A percentile compares a stretch with the other conserved stretches of the same genome.
Evolutionary conservation across 2,888 invertebrate species (phyloP).

Genomic region (Thymelicus acteon): DNA sequence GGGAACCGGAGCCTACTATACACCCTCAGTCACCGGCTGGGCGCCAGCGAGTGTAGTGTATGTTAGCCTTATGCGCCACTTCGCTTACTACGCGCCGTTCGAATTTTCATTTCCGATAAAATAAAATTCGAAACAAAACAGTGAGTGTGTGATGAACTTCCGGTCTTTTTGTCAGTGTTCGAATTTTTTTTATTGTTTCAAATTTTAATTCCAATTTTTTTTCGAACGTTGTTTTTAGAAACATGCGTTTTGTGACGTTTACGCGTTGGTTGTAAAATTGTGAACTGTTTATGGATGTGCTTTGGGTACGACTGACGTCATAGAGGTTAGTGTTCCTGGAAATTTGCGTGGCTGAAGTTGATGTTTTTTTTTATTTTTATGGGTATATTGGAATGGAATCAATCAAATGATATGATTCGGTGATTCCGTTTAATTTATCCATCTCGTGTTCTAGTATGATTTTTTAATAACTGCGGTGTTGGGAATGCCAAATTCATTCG

Average conservation of each 20-base stretch:
- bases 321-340: constrained; percentile 36
- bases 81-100: constrained; percentile 51
- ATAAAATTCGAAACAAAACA: constrained; percentile 31
- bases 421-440: constrained; percentile 27
- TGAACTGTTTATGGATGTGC: constrained; percentile 34
- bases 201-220: constrained; percentile 25
- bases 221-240: constrained; percentile 22
- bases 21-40: constrained; percentile 76
- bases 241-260: constrained; percentile 34
- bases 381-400: constrained; percentile 20
- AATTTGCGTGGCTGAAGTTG: constrained; percentile 16
- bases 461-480: constrained; percentile 34
- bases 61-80: constrained; percentile 42
- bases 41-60: constrained; percentile 46
- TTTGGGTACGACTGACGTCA: constrained; percentile 36
- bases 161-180: constrained; percentile 14
- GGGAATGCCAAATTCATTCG: constrained; percentile 23
- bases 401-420: constrained; percentile 13
- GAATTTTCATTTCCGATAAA: constrained; percentile 60
- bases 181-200: constrained; percentile 15
- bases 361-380: too few relatives aligned
- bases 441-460: constrained; percentile 22
- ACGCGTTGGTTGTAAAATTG: constrained; percentile 36
- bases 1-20: constrained; percentile 70
- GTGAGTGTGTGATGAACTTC: constrained; percentile 30